Percentiles rank a stretch among this genome's conserved stretches.
These are phyloP conservation scores for Telmatochromis sp. DNA, from an alignment of 2,113 vertebrate species.

Conservation along the genomic window DNA sequence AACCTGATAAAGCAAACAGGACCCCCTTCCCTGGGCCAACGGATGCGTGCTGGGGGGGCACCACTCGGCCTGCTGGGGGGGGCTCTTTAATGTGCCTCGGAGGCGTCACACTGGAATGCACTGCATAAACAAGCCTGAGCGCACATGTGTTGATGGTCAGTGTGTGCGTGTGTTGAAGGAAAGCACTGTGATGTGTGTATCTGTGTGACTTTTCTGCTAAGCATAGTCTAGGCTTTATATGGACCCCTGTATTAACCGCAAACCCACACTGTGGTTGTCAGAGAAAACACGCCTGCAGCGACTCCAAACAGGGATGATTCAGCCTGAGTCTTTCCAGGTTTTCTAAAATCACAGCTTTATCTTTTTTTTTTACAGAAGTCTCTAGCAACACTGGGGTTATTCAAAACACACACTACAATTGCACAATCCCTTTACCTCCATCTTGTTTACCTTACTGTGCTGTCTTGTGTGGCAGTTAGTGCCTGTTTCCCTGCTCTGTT, in stretches of 20 bases:
- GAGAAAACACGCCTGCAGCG: slow-evolving; percentile 25
- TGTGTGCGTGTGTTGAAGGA: neutral
- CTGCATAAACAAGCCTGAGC: slow-evolving; percentile 54
- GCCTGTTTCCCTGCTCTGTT: neutral
- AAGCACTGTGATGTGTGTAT: neutral
- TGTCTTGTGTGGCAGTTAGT: neutral
- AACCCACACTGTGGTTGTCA: slow-evolving; percentile 25
- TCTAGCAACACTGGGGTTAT: neutral
- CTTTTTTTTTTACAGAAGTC: neutral
- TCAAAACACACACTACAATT: neutral
- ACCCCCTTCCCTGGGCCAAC: slow-evolving; percentile 36
- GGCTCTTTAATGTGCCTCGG: slow-evolving; percentile 58
- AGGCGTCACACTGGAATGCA: slow-evolving; percentile 57
- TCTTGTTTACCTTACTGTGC: neutral
- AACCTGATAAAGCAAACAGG: slow-evolving; percentile 57
- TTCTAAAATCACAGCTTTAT: neutral
- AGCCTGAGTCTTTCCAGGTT: neutral
- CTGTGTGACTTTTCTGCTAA: slow-evolving; percentile 14
- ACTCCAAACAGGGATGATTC: slow-evolving; percentile 6
- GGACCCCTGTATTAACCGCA: slow-evolving; percentile 16
- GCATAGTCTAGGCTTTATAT: slow-evolving; percentile 12
- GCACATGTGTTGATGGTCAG: slow-evolving; percentile 17
- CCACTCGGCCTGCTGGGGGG: slow-evolving; percentile 34
- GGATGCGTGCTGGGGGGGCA: slow-evolving; percentile 44
- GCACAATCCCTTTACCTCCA: neutral